Evolutionary conservation across 2,888 invertebrate species (phyloP), one percentile per base, ranked within the genome.

Genomic region (Diarsia dahlii): DNA sequence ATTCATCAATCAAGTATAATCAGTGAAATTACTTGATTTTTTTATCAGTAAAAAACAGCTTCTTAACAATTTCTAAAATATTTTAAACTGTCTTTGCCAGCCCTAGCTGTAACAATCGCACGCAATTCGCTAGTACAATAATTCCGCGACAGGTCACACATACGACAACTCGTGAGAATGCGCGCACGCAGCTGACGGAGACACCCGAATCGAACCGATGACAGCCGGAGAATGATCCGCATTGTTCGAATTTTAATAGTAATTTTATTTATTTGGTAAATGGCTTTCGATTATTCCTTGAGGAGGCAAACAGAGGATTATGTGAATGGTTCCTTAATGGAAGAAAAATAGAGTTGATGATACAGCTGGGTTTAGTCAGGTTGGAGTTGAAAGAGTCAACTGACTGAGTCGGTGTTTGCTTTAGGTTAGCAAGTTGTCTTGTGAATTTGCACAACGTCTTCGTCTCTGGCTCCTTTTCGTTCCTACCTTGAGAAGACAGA

Each of bases 161-260:
- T 69, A 66, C 81, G 87, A 84, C 86, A 86, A 75, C 80, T 74
- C 87, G 87, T 87, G 87, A 87, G 87, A 87, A 87, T 86, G 80
- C 81, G 82, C 28, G 23, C 12, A 67, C 87, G 88, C 88, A 87
- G 88, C 88, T 87, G 87, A 88, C 88, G 74, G 60, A 73, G 74
- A 83, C 85, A 80, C 63, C 81, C 84, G 76, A 86, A 85, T 70
- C 81, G 74, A 75, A 84, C 70, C 80, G 87, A 87, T 86, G 87
- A 87, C 87, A 88, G 81, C 80, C 88, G 78, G 50, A 62, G 74
- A 73, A 82, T 84, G 85, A 84, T 72, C 63, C 73, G 66, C 69
- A 82, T 88, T 88, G 87, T 87, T 81, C 69, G 46, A 76, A 69
- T 50, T 76, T 82, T 80, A 72, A 83, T 65, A 84, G 78, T 67